A percentile compares a stretch with the other conserved stretches of the same genome.
phyloP scores from a whole-genome alignment of 1,140 invertebrate species.

The Drosophila miranda region DNA sequence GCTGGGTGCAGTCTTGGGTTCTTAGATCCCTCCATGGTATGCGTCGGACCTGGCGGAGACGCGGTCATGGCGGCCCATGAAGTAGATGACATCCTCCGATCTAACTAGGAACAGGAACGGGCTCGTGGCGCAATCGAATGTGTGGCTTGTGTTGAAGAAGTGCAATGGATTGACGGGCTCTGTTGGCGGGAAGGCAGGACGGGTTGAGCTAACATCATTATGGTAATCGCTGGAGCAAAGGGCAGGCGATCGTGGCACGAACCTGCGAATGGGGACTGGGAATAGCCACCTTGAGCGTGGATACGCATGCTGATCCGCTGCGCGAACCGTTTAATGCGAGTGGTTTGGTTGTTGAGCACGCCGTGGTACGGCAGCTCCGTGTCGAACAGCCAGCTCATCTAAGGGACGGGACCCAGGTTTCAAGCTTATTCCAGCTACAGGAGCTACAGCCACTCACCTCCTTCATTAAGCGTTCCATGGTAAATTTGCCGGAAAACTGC shows the following conservation, averaged over 20 bases:
- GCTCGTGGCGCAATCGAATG: slow-evolving; percentile 17
- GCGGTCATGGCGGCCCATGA: slow-evolving; percentile 7
- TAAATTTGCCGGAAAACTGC: not conserved
- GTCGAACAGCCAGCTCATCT: slow-evolving; percentile 4
- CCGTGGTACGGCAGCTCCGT: not conserved
- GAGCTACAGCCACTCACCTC: slow-evolving; percentile 1
- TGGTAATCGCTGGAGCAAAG: slow-evolving; percentile 31
- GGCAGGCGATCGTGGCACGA: not conserved
- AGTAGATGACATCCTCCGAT: slow-evolving; percentile 36
- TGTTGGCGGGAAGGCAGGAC: not conserved
- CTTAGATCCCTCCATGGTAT: not conserved
- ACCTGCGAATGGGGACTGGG: too few species aligned
- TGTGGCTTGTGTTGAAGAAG: slow-evolving; percentile 22
- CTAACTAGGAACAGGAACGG: slow-evolving; percentile 11
- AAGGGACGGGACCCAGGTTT: not conserved
- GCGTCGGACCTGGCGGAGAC: not conserved
- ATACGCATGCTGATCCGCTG: slow-evolving; percentile 12
- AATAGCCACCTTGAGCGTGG: not conserved
- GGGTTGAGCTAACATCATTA: slow-evolving; percentile 28
- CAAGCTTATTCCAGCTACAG: too few species aligned
- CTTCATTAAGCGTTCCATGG: not conserved
- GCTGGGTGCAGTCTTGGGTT: slow-evolving; percentile 1
- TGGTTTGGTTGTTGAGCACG: not conserved
- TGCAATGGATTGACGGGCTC: slow-evolving; percentile 33
- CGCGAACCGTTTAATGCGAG: slow-evolving; percentile 2